Percentiles rank a stretch among this genome's conserved stretches.
phyloP scores from a whole-genome alignment of 2,797 vertebrate species.

The Cetoscarus ocellatus region DNA sequence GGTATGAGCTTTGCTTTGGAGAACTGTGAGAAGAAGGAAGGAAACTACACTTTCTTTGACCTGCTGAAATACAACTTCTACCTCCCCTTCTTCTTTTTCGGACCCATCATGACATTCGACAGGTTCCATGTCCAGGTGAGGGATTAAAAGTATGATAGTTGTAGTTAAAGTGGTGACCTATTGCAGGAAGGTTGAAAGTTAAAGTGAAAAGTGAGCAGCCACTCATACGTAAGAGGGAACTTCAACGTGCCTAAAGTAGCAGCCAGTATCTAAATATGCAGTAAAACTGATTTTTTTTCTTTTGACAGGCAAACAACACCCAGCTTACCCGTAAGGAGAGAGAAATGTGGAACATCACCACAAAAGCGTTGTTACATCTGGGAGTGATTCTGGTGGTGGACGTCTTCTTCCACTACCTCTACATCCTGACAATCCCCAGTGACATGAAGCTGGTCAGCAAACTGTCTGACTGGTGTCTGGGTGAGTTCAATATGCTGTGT shows the following conservation, averaged over 20 bases:
- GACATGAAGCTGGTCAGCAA: constrained; percentile 92
- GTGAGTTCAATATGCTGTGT: constrained; percentile 79
- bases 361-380: constrained; percentile 87
- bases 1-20: constrained; percentile 97
- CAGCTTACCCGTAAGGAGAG: constrained; percentile 89
- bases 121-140: constrained; percentile 92
- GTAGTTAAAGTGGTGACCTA: neutral
- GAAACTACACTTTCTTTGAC: constrained; percentile 90
- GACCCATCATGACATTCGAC: constrained; percentile 98
- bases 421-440: constrained; percentile 95
- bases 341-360: constrained; percentile 92
- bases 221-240: neutral
- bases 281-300: neutral
- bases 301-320: constrained; percentile 85
- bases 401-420: constrained; percentile 96
- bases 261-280: too few species aligned
- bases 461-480: constrained; percentile 93
- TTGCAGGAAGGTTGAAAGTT: neutral
- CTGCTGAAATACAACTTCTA: constrained; percentile 99
- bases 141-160: neutral
- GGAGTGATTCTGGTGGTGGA: constrained; percentile 89
- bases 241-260: too few species aligned
- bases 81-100: constrained; percentile 99
- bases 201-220: neutral
- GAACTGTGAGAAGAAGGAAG: constrained; percentile 89